Evolutionary conservation across 2,797 vertebrate genomes (phyloP), one percentile per base, ranked within the genome.

Genomic region (Melanotaenia nigrans): DNA sequence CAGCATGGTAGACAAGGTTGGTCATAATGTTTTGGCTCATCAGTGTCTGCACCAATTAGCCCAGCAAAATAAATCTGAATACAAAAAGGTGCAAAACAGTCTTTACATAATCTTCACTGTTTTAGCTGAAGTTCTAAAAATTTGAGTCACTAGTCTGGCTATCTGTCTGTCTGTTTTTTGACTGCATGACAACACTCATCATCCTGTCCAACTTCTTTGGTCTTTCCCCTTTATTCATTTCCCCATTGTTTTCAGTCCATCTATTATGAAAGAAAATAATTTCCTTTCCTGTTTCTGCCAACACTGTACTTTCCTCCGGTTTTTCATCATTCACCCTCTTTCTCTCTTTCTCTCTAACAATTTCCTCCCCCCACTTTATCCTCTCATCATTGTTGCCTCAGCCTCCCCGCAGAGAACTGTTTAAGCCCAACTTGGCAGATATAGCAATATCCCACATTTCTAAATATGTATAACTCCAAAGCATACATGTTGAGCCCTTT

Each of bases 401-500:
- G 30, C 61, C 71, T 77, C 70, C 78, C 81, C 57, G 60, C 66
- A 83, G 75, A 73, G 74, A 69, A 53, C 68, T 69, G 54, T 64
- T 67, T 65, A 72, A 88, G 69, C 59, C 63, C 77, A 84, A 77
- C 65, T 77, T 65, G 71, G 79, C 78, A 64, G 77, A 81, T 64
- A 81, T 73, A 79, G 79, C 82, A 82, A 81, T 68, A 78, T 65
- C 42, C 68, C 66, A 71, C 82, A 84, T 87, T 90, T 87, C 84
- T 79, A 77, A 86, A 89, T 82, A 90, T 86, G 70, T 77, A 64
- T 82, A 87, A 86, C 71, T 79, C 78, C 12, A 18, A 78, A 72
- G 73, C 81, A 64, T 77, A 78, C 70, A 61, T 77, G 85, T 77
- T 88, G 87, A 91, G 84, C 85, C 83, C 81, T 87, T 90, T 87